Conservation (phyloP, 2,888 invertebrate genomes). For the Yponomeuta malinellus region DNA sequence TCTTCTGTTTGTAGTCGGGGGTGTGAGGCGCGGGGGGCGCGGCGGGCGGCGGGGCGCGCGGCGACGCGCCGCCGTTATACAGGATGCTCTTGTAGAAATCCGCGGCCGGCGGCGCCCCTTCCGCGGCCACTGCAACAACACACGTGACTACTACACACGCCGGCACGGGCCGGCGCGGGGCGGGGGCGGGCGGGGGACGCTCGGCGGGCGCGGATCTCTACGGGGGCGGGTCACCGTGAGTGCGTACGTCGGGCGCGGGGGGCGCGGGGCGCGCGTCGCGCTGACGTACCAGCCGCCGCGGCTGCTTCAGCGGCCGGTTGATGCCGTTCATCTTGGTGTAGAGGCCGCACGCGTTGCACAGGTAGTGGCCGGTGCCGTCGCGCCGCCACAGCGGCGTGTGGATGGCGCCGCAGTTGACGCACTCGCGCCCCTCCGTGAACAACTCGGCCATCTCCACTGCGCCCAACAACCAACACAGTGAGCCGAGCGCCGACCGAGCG, state of each 20-base stretch:
- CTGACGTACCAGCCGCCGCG: conserved; percentile 95
- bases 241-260: conserved; percentile 24
- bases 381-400: conserved; percentile 97
- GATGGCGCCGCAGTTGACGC: conserved; percentile 98
- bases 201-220: conserved; percentile 64
- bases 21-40: conserved; percentile 30
- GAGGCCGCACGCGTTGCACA: conserved; percentile 98
- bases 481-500: conserved; percentile 16
- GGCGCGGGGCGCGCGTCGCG: conserved; percentile 26
- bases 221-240: conserved; percentile 27
- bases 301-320: conserved; percentile 97
- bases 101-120: conserved; percentile 87
- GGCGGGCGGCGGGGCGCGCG: conserved; percentile 33
- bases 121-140: conserved; percentile 87
- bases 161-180: conserved; percentile 46
- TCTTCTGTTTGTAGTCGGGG: conserved; percentile 72
- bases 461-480: conserved; percentile 29
- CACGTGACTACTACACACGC: conserved; percentile 34
- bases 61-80: conserved; percentile 78
- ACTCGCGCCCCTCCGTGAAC: conserved; percentile 95
- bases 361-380: conserved; percentile 97
- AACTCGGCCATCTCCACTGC: conserved; percentile 82
- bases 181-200: conserved; percentile 45
- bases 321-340: conserved; percentile 99
- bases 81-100: conserved; percentile 91